A percentile compares a stretch with the other conserved stretches of the same genome.
Evolutionary conservation across 2,888 invertebrate genomes (phyloP).

Genomic region (Automeris io): DNA sequence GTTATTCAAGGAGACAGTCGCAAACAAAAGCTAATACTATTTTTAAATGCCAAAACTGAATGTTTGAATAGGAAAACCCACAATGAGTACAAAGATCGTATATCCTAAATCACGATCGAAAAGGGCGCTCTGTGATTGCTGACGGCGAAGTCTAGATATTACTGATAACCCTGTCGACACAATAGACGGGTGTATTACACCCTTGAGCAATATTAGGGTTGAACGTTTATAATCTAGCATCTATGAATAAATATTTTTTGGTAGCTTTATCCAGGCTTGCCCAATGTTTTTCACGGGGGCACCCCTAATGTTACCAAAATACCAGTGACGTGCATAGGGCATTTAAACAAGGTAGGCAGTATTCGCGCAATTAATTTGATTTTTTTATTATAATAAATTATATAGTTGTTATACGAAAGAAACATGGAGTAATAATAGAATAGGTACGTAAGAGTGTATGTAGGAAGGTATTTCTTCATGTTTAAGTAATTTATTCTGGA

Average conservation of each 20-base stretch:
- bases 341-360: too few species aligned
- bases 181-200: constrained; percentile 44
- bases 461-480: too few species aligned
- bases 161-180: constrained; percentile 49
- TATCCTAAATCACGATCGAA: constrained; percentile 32
- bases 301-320: too few species aligned
- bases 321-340: too few species aligned
- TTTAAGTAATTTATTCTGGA: background rate
- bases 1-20: constrained; percentile 49
- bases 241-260: background rate
- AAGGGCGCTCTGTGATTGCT: constrained; percentile 42
- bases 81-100: constrained; percentile 22
- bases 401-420: too few species aligned
- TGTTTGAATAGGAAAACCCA: constrained; percentile 16
- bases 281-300: too few species aligned
- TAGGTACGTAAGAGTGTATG: too few species aligned
- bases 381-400: too few species aligned
- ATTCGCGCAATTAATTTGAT: too few species aligned
- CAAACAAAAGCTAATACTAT: constrained; percentile 47
- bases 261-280: background rate
- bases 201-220: constrained; percentile 51
- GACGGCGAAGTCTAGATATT: constrained; percentile 56
- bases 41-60: constrained; percentile 43
- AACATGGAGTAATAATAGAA: too few species aligned
- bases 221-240: constrained; percentile 10